Evolutionary conservation across 2,888 invertebrate species (phyloP), one percentile per base, ranked within the genome.

Genomic region (Vanessa cardui): DNA sequence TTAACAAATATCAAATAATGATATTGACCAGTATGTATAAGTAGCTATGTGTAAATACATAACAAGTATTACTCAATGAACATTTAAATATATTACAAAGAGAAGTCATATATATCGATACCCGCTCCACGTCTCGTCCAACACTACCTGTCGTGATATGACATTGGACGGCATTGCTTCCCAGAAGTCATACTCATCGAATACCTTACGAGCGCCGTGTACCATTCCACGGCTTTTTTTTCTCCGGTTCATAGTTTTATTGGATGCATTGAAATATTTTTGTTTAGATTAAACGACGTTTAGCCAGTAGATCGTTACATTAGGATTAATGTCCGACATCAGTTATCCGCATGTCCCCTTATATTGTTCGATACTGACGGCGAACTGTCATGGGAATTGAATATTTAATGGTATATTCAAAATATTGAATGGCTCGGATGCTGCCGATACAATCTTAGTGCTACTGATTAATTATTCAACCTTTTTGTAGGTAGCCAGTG

Each of bases 241-340:
- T 87, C 83, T 83, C 80, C 78, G 78, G 81, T 80, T 81, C 82
- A 87, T 86, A 86, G 84, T 91, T 89, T 90, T 90, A 89, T 90
- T 91, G 87, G 86, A 80, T 77, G 83, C 89, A 89, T 90, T 90
- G 87, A 90, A 91, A 90, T 92, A 91, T 92, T 91, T 90, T 87
- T 87, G 90, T 90, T 88, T 87, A 90, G 89, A 91, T 90, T 88
- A 91, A 90, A 90, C 87, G 90, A 83, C 89, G 86, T 87, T 89
- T 90, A 87, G 82, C 79, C 82, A 83, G 81, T 81, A 87, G 88
- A 85, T 86, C 82, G 83, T 85, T 88, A 86, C 90, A 91, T 92
- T 90, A 90, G 92, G 90, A 91, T 92, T 92, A 91, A 92, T 92
- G 90, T 90, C 85, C 72, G 76, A 87, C 89, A 90, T 90, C 90